Base-by-base conservation (phyloP, 1,140 invertebrate genomes). In the Camponotus floridanus region DNA sequence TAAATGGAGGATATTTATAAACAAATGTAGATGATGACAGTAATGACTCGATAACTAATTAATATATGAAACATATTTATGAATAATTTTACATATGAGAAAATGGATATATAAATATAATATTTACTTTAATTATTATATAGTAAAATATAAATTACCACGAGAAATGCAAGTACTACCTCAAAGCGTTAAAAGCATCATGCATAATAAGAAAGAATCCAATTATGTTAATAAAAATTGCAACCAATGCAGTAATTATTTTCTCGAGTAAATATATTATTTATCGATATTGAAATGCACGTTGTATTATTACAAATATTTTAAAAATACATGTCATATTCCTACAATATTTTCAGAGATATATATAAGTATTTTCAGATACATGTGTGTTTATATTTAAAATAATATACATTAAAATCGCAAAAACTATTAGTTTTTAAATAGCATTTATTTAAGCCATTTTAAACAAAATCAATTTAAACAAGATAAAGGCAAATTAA, bases 191-290 rank as follows among this genome's bases (percentile, higher is more conserved):
- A 59, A 59, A 70, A 26, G 7, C 11, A 33, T 71, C 26, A 42
- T 76, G 57, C 45, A n/a, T 3, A 31, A 76, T 13, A 31, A 31
- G 15, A 42, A 67, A 21, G 71, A 78, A 71, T 18, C 3, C 33
- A 33, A n/a, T 31, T 76, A 31, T 61, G 39, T 76, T 76, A 76
- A 76, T 76, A 36, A 76, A 76, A 26, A 15, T 61, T 76, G 33
- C 3, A 42, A 61, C 8, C 11, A 42, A 86, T 39, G 18, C 2
- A 85, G 39, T 13, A 65, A 31, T 59, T 15, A 62, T 39, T 68
- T 33, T 39, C 31, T 33, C 2, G 21, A 65, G 1, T 31, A 15
- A 80, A 68, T 39, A 21, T 48, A 26, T 80, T 68, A 68, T 51
- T 80, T 74, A 57, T 9, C 4, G 2, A 31, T 18, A 45, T 13